phyloP scores from a whole-genome alignment of 2,113 vertebrate species.

The Tupaia tana region DNA sequence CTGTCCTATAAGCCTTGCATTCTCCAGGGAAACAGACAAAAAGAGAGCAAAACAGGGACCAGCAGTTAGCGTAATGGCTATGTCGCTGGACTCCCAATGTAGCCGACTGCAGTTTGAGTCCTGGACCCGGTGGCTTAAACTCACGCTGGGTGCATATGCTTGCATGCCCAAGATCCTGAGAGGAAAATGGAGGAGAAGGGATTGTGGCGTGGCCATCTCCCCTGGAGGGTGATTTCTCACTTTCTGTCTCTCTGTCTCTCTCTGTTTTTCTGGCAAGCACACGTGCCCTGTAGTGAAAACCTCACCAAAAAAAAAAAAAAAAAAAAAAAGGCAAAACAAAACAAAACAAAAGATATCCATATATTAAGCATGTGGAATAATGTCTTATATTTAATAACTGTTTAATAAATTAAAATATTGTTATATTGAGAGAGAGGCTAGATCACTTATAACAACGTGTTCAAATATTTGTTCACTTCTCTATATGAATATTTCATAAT shows the following conservation, averaged over 20 bases:
- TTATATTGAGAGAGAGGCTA: not conserved
- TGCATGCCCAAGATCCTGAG: too few species aligned
- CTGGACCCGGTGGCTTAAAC: too few species aligned
- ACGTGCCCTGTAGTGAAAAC: too few species aligned
- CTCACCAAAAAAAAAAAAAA: not conserved
- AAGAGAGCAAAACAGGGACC: not conserved
- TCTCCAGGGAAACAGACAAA: not conserved
- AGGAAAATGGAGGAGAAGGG: too few species aligned
- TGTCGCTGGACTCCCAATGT: too few species aligned
- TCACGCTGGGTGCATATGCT: too few species aligned
- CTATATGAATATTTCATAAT: not conserved
- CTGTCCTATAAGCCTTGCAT: not conserved
- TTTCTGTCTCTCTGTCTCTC: too few species aligned
- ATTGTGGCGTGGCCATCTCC: too few species aligned
- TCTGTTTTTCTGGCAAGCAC: too few species aligned
- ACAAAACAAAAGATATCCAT: not conserved
- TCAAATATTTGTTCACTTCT: constrained; percentile 4
- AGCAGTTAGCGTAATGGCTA: too few species aligned
- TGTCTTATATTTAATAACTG: not conserved
- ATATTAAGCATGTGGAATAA: not conserved
- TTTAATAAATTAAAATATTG: not conserved
- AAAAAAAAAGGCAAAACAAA: not conserved
- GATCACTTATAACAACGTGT: not conserved
- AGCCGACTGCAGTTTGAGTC: too few species aligned
- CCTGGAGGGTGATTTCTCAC: too few species aligned